phyloP scores from a whole-genome alignment of 2,113 vertebrate species.

The Chiloscyllium plagiosum region DNA sequence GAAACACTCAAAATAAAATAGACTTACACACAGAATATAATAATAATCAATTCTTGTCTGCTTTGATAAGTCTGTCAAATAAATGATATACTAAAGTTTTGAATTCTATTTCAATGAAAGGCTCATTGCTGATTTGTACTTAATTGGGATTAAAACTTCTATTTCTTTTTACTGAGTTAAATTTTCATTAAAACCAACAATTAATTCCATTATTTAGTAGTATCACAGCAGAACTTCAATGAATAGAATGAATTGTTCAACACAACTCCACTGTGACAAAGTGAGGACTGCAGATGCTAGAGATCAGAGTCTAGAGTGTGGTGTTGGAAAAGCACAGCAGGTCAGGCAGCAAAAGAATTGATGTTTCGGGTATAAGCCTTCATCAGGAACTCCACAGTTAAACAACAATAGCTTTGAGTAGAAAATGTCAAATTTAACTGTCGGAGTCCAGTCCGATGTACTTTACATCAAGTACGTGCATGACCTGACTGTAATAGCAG shows the following conservation, averaged over 20 bases:
- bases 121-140: constrained; percentile 48
- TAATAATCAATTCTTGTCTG: background rate
- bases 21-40: background rate
- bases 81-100: constrained; percentile 45
- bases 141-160: constrained; percentile 55
- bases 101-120: constrained; percentile 47
- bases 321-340: too few relatives aligned
- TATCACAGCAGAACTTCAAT: constrained; percentile 51
- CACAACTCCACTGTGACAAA: too few relatives aligned
- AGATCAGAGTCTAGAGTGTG: too few relatives aligned
- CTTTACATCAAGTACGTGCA: constrained; percentile 46
- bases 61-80: background rate
- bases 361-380: too few relatives aligned
- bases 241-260: constrained; percentile 48
- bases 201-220: too few relatives aligned
- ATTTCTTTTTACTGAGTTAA: constrained; percentile 20
- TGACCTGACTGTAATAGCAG: constrained; percentile 41
- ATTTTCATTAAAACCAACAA: constrained; percentile 46
- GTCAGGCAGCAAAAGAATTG: too few relatives aligned
- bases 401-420: constrained; percentile 45
- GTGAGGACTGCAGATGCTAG: too few relatives aligned
- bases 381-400: constrained; percentile 30
- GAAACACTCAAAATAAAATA: background rate
- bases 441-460: constrained; percentile 47
- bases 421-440: constrained; percentile 52